Evolutionary conservation across 2,888 invertebrate species (phyloP).

Genomic region (Lasiommata megera): DNA sequence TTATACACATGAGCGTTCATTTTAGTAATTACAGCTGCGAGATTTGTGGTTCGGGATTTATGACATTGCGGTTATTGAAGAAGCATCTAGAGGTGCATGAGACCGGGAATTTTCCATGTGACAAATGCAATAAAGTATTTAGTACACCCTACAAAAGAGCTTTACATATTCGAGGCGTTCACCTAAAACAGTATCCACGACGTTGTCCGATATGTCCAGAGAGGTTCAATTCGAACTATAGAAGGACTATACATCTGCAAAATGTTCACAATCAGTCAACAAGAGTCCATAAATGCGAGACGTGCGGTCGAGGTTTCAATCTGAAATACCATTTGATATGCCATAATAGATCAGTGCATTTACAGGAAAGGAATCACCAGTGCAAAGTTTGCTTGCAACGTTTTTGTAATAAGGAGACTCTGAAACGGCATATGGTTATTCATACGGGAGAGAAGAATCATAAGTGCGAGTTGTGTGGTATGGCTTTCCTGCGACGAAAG

Average conservation of each 20-base stretch:
- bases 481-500: conserved; percentile 71
- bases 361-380: conserved; percentile 74
- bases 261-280: conserved; percentile 72
- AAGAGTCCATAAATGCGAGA: conserved; percentile 69
- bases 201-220: conserved; percentile 73
- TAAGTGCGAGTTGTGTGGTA: conserved; percentile 77
- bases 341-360: conserved; percentile 68
- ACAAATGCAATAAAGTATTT: conserved; percentile 65
- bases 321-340: conserved; percentile 70
- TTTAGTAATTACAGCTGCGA: conserved; percentile 76
- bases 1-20: conserved; percentile 74
- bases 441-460: conserved; percentile 80
- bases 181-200: conserved; percentile 64
- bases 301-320: conserved; percentile 68
- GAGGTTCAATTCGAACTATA: conserved; percentile 70
- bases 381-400: conserved; percentile 77
- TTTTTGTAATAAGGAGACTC: conserved; percentile 78
- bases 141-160: conserved; percentile 65
- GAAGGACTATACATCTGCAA: conserved; percentile 70
- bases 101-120: conserved; percentile 66
- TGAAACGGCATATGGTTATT: conserved; percentile 80
- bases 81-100: conserved; percentile 74
- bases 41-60: conserved; percentile 70
- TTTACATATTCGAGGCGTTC: conserved; percentile 66
- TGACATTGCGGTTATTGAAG: conserved; percentile 67